Percentiles rank a stretch among this genome's conserved stretches.
Conservation (phyloP, 2,888 invertebrate species). For the Drosophila anomalata region DNA sequence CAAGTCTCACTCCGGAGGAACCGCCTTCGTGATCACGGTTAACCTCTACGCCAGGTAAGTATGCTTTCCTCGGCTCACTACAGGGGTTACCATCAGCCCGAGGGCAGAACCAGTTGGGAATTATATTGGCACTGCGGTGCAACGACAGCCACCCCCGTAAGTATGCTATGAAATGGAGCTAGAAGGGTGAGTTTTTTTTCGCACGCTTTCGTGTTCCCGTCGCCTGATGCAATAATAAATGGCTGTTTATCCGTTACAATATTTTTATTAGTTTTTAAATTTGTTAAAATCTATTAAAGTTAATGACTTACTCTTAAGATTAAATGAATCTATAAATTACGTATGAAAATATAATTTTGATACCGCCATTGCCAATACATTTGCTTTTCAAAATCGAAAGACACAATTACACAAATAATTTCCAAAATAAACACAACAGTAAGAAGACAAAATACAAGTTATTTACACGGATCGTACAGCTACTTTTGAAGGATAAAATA, state of each 20-base stretch:
- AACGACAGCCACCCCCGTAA: not conserved
- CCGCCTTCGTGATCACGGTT: conserved; percentile 76
- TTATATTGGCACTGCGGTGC: not conserved
- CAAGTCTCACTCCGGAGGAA: conserved; percentile 75
- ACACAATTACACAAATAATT: conserved; percentile 19
- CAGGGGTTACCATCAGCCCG: not conserved
- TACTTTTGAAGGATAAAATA: conserved; percentile 42
- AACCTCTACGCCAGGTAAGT: conserved; percentile 84
- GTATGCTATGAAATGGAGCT: not conserved
- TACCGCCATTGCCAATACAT: conserved; percentile 30
- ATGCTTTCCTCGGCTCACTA: conserved; percentile 55
- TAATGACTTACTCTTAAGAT: conserved; percentile 72
- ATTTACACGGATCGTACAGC: conserved; percentile 61
- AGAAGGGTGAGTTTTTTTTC: too few species aligned
- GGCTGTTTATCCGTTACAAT: not conserved
- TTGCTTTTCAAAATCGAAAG: not conserved
- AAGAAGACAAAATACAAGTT: conserved; percentile 43
- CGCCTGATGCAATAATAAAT: too few species aligned
- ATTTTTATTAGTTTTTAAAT: conserved; percentile 18
- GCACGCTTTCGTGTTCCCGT: too few species aligned
- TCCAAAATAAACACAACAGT: conserved; percentile 21
- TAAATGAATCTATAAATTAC: conserved; percentile 38
- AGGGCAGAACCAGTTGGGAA: not conserved
- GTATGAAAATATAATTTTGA: conserved; percentile 34
- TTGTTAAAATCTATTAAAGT: conserved; percentile 72